Percentiles rank a stretch among this genome's conserved stretches.
These are phyloP conservation scores for Ctenodactylus gundi DNA, from an alignment of 2,113 vertebrate species.

Conservation along the genomic window DNA sequence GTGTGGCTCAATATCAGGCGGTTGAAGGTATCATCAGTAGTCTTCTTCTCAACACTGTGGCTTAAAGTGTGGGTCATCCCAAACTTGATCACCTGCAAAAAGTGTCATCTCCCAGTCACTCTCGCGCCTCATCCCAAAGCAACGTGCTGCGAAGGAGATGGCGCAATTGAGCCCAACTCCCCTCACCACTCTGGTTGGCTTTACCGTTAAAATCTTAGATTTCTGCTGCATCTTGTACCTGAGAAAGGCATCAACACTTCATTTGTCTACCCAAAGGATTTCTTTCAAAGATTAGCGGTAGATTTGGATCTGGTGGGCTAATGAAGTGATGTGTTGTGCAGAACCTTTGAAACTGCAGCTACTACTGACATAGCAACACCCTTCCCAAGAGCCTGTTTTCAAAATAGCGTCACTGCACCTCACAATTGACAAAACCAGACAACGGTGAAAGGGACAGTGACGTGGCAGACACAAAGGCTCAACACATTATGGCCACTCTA, in stretches of 20 bases:
- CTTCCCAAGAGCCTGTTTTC: slow-evolving; percentile 81
- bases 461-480: slow-evolving; percentile 95
- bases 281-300: not conserved
- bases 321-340: slow-evolving; percentile 43
- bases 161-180: not conserved
- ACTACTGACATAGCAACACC: slow-evolving; percentile 71
- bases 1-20: slow-evolving; percentile 46
- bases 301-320: slow-evolving; percentile 7
- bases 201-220: not conserved
- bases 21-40: not conserved
- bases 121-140: slow-evolving; percentile 35
- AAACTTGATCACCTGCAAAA: slow-evolving; percentile 18
- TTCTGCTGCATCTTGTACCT: slow-evolving; percentile 9
- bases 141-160: not conserved
- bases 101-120: not conserved
- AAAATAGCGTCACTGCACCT: slow-evolving; percentile 85
- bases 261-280: slow-evolving; percentile 50
- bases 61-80: not conserved
- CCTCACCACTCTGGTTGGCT: not conserved
- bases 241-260: slow-evolving; percentile 37
- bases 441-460: slow-evolving; percentile 93
- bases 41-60: not conserved
- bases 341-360: slow-evolving; percentile 73
- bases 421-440: slow-evolving; percentile 91
- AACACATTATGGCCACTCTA: slow-evolving; percentile 91